These are phyloP conservation scores for Cryptotermes secundus DNA, from an alignment of 1,140 invertebrate species.

Conservation along the genomic window DNA sequence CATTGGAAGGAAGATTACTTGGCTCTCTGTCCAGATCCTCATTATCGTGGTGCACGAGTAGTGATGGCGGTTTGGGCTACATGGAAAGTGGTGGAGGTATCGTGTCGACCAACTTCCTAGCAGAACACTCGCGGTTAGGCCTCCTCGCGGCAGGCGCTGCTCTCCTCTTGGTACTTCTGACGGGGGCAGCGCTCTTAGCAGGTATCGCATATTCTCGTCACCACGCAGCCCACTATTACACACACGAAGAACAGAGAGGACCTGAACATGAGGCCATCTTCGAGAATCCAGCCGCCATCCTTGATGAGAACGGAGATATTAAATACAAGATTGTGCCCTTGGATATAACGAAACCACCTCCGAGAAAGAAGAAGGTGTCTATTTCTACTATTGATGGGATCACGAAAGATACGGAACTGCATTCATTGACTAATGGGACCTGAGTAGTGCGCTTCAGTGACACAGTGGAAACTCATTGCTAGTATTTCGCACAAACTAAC, in stretches of 20 bases:
- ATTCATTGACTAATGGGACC: slow-evolving; percentile 41
- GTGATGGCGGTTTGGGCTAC: slow-evolving; percentile 41
- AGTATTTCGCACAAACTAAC: slow-evolving; percentile 16
- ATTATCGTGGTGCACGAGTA: slow-evolving; percentile 53
- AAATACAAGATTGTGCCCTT: slow-evolving; percentile 38
- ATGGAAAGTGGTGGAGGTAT: slow-evolving; percentile 36
- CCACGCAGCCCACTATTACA: slow-evolving; percentile 70
- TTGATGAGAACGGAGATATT: slow-evolving; percentile 39
- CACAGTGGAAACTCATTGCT: slow-evolving; percentile 34
- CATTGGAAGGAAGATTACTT: slow-evolving; percentile 52
- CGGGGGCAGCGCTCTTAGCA: slow-evolving; percentile 52
- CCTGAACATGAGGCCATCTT: slow-evolving; percentile 51
- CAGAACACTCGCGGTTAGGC: slow-evolving; percentile 56
- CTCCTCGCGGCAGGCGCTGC: slow-evolving; percentile 55
- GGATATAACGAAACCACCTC: slow-evolving; percentile 25
- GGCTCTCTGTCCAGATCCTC: slow-evolving; percentile 49
- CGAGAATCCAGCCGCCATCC: slow-evolving; percentile 41
- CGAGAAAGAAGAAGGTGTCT: slow-evolving; percentile 39
- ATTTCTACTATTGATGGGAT: slow-evolving; percentile 50
- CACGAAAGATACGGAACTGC: slow-evolving; percentile 45
- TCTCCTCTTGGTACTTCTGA: slow-evolving; percentile 54
- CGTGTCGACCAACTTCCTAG: slow-evolving; percentile 41
- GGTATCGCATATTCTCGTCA: slow-evolving; percentile 59
- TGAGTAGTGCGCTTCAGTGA: slow-evolving; percentile 36
- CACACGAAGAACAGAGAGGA: slow-evolving; percentile 64